phyloP scores from a whole-genome alignment of 2,797 vertebrate genomes.

The Microctenopoma lineatum region DNA sequence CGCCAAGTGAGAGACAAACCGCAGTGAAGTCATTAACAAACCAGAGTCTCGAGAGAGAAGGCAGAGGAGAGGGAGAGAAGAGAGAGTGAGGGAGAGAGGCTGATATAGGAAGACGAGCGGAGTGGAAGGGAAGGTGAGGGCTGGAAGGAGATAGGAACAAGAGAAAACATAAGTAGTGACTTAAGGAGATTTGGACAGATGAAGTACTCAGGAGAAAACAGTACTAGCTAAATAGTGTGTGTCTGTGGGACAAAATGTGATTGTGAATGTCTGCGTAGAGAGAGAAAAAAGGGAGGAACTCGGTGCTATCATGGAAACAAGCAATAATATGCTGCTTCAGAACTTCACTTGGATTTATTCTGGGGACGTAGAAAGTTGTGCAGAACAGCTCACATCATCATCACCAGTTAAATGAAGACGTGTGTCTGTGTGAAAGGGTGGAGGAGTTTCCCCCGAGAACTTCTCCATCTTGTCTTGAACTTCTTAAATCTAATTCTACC shows the following conservation, averaged over 20 bases:
- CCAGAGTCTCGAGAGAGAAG: slow-evolving; percentile 51
- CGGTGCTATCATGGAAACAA: slow-evolving; percentile 37
- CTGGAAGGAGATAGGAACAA: slow-evolving; percentile 8
- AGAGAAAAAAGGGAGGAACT: neutral
- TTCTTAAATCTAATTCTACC: slow-evolving; percentile 50
- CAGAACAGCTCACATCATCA: slow-evolving; percentile 64
- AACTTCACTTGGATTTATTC: slow-evolving; percentile 5
- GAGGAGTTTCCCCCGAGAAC: slow-evolving; percentile 33
- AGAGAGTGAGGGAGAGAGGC: slow-evolving; percentile 1
- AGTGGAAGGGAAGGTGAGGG: slow-evolving; percentile 32
- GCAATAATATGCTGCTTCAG: slow-evolving; percentile 43
- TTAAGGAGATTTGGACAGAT: slow-evolving; percentile 39
- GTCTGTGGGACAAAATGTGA: slow-evolving; percentile 4
- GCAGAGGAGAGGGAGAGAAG: neutral
- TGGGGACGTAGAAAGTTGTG: slow-evolving; percentile 49
- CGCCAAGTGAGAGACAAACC: slow-evolving; percentile 63
- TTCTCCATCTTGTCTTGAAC: slow-evolving; percentile 26
- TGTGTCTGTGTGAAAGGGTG: slow-evolving; percentile 28
- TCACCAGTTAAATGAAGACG: slow-evolving; percentile 63
- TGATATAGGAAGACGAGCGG: slow-evolving; percentile 12
- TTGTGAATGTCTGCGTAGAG: slow-evolving; percentile 1
- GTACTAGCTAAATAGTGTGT: neutral
- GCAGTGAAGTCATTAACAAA: slow-evolving; percentile 73
- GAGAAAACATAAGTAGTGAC: slow-evolving; percentile 36
- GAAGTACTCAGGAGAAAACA: slow-evolving; percentile 32